Evolutionary conservation across 2,888 invertebrate genomes (phyloP), one percentile per base, ranked within the genome.

Genomic region (Cabera pusaria): DNA sequence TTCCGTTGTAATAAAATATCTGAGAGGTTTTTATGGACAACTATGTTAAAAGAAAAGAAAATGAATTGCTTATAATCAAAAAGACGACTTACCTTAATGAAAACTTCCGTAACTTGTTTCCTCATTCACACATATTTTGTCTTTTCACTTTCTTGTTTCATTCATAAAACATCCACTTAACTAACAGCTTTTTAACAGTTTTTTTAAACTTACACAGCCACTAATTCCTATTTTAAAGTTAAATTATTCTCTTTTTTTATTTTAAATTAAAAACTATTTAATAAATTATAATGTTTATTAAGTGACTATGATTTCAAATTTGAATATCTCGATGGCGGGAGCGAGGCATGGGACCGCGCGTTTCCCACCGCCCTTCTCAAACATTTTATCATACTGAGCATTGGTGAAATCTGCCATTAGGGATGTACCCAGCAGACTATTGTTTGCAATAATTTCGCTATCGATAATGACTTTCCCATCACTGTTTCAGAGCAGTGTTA

Each of bases 321-420:
- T 80, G 66, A 84, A 83, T 71, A 70, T 68, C 41, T 56, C 68
- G 69, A 63, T 77, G 81, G 81, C 83, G 84, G 77, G 83, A 72
- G 70, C 49, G 54, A 55, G 59, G 51, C 56, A 59, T 52, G 60
- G 59, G 59, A 53, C 66, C 69, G 62, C 69, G 69, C 71, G 66
- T 55, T 69, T 64, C 61, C 74, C 35, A 36, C 41, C 75, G 72
- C 72, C 63, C 64, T 59, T 61, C 59, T 58, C 75, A 59, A 73
- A 70, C 79, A 78, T 80, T 82, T 80, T 82, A 81, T 82, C 83
- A 76, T 69, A 84, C 84, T 84, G 84, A 81, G 67, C 66, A 62
- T 60, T 65, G 63, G 63, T 62, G 65, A 77, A 81, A 81, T 82
- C 75, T 72, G 60, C 66, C 60, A 52, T 58, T 81, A 84, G 83